phyloP scores from a whole-genome alignment of 53 echinoderm and acorn worm genomes.

The Echinarachnius parma region DNA sequence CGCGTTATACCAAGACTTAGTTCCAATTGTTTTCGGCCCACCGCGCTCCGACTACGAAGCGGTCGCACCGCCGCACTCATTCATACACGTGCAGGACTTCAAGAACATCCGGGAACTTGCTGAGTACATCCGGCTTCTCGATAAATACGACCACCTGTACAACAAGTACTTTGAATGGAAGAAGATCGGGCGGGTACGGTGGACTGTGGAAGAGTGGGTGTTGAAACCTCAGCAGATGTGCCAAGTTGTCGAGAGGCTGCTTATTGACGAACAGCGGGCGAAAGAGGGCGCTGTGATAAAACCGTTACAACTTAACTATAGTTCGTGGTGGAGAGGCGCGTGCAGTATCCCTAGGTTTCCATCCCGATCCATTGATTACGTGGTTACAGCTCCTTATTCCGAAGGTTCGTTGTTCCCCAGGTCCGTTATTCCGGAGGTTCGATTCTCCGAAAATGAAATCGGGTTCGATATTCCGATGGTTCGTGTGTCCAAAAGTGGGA shows the following conservation, averaged over 20 bases:
- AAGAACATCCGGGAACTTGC: conserved; percentile 21
- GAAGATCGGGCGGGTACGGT: conserved; percentile 29
- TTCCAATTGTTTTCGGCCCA: conserved; percentile 40
- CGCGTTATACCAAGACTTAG: conserved; percentile 19
- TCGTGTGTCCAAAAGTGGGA: no score
- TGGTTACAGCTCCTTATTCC: no score
- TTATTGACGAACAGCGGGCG: conserved; percentile 11
- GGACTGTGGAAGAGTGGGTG: conserved; percentile 24
- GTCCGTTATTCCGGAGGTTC: no score
- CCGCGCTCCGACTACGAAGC: conserved; percentile 29
- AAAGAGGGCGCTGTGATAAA: conserved; percentile 16
- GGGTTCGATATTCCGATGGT: no score
- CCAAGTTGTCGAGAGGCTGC: conserved; percentile 11
- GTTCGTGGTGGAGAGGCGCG: no score
- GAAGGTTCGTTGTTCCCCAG: no score
- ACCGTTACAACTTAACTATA: no score
- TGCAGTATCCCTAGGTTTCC: no score
- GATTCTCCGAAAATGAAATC: no score
- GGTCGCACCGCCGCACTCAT: conserved; percentile 31
- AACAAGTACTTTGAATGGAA: conserved; percentile 47
- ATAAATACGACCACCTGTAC: conserved; percentile 30
- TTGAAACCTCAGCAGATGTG: conserved; percentile 26
- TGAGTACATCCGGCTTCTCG: conserved; percentile 16
- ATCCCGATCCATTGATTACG: no score
- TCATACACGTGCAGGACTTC: conserved; percentile 42